phyloP scores from a whole-genome alignment of 2,113 vertebrate species.

The Mus musculus region DNA sequence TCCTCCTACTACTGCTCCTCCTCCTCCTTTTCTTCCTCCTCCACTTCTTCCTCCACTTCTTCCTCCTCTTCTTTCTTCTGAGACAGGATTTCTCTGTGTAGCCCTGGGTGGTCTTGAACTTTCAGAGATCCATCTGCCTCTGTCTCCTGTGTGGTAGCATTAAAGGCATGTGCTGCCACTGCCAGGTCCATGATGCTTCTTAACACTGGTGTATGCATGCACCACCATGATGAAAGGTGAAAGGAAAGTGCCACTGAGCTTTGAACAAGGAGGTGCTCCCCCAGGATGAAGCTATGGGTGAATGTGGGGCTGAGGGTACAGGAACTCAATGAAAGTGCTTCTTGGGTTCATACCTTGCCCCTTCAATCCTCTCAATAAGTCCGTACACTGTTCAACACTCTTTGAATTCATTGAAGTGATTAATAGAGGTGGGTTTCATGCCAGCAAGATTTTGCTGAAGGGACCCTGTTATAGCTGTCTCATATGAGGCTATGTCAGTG shows the following conservation, averaged over 20 bases:
- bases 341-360: neutral
- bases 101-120: neutral
- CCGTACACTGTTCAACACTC: neutral
- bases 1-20: too few species aligned
- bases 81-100: neutral
- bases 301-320: neutral
- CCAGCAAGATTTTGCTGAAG: too few species aligned
- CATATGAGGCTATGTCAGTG: too few species aligned
- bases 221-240: neutral
- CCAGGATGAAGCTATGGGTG: neutral
- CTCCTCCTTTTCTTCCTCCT: neutral
- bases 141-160: neutral
- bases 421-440: neutral
- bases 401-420: neutral
- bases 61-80: neutral
- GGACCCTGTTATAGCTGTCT: too few species aligned
- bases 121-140: neutral
- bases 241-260: neutral
- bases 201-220: neutral
- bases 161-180: neutral
- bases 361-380: neutral
- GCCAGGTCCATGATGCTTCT: neutral
- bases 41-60: neutral
- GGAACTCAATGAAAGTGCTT: neutral
- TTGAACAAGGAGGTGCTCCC: neutral